phyloP scores from a whole-genome alignment of 2,888 invertebrate genomes.

The Lasioglossum leucozonium region DNA sequence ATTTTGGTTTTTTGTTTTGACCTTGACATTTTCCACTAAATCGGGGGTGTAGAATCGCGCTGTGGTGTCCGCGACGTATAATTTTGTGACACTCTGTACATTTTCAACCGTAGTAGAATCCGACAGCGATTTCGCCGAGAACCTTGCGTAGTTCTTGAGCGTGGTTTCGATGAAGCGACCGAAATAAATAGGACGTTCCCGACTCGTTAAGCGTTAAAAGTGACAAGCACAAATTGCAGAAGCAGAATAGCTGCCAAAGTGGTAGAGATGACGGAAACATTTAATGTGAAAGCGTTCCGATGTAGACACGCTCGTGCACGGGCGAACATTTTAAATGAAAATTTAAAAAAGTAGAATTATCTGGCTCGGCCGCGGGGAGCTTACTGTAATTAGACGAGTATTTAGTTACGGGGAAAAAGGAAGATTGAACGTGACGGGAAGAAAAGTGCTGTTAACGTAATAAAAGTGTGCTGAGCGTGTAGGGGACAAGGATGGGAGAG shows the following conservation, averaged over 20 bases:
- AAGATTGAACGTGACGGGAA: not conserved
- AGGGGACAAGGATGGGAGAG: not conserved
- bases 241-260: not conserved
- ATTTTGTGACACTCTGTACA: no score
- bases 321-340: conserved; percentile 7
- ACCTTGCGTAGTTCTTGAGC: not conserved
- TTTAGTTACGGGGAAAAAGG: conserved; percentile 8
- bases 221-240: not conserved
- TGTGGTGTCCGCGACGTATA: no score
- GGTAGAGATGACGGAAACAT: conserved; percentile 6
- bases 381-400: conserved; percentile 14
- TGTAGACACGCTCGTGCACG: not conserved
- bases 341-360: conserved; percentile 13
- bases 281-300: conserved; percentile 1
- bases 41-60: no score
- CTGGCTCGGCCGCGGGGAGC: not conserved
- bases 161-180: not conserved
- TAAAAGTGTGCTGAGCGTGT: not conserved
- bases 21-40: no score
- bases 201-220: not conserved
- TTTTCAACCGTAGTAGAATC: not conserved
- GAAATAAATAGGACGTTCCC: not conserved
- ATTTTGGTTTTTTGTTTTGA: no score
- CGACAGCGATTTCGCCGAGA: not conserved
- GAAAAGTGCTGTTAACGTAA: not conserved